These are phyloP conservation scores for human DNA, from an alignment of 2,113 vertebrate genomes.

Conservation along the genomic window DNA sequence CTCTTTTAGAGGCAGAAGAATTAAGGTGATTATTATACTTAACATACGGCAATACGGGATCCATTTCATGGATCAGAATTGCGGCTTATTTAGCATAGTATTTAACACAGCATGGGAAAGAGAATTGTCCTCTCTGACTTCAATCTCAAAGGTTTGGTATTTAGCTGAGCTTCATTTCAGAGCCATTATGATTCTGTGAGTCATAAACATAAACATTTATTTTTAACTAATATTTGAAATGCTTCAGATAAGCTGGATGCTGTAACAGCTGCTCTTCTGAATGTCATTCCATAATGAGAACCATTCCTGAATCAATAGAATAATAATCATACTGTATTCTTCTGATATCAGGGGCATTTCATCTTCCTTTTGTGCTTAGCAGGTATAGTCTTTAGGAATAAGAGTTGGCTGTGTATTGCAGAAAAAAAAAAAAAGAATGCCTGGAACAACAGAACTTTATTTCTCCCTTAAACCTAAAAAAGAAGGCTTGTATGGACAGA, in stretches of 20 bases:
- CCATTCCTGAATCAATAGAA: neutral
- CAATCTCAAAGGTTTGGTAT: conserved; percentile 22
- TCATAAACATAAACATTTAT: conserved; percentile 69
- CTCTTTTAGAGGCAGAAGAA: neutral
- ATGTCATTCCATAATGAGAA: conserved; percentile 7
- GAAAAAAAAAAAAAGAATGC: neutral
- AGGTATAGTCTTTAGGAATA: neutral
- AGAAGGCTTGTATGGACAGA: neutral
- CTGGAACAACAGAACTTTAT: neutral
- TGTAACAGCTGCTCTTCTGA: conserved; percentile 45
- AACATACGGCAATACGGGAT: neutral
- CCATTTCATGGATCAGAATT: neutral
- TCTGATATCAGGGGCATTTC: neutral
- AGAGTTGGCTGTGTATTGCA: neutral
- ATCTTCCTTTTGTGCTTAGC: neutral
- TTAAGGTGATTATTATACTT: neutral
- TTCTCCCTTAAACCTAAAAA: neutral
- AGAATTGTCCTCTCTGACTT: conserved; percentile 28
- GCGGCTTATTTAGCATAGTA: conserved; percentile 16
- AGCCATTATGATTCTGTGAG: conserved; percentile 55
- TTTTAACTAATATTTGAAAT: conserved; percentile 67
- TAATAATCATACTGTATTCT: conserved; percentile 5
- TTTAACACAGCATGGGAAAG: neutral
- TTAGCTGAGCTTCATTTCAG: conserved; percentile 46
- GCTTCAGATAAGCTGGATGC: conserved; percentile 36